Evolutionary conservation across 2,113 vertebrate species (phyloP), one percentile per base, ranked within the genome.

Genomic region (Podocnemis expansa): DNA sequence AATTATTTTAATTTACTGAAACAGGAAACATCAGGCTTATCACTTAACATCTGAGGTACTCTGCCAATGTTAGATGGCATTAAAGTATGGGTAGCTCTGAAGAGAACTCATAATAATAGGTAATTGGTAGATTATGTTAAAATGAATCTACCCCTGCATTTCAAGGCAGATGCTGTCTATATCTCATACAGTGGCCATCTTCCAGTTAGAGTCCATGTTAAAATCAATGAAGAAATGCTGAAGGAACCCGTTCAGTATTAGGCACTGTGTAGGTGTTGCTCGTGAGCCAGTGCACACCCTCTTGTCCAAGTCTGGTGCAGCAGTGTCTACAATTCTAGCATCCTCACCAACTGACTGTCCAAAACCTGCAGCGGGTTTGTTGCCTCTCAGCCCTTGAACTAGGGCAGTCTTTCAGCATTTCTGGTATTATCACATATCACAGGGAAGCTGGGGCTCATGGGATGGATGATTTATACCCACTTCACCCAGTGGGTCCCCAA

Each of bases 21-120:
- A 41, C 38, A 83, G 81, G 25, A 94, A 79, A 56, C 80, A 84
- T 27, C 54, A 89, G 14, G 11, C 38, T 31, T 89, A 87, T 85
- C 24, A 91, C 4, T 80, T 54, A 76, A 86, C 89, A 29, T 81
- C 83, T 47, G 63, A 84, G 73, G 24, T 84, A 24, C 54, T 34
- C 58, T 55, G n/a, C 16, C 82, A 88, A 89, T 96, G 93, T 85
- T 21, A 87, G 60, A 82, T 55, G 73, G n/a, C 78, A 93, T 87
- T 88, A 27, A 87, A 84, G 25, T 88, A 82, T 16, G 88, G 55
- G 11, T 24, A 29, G 11, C 51, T 47, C 87, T 79, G 63, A 97
- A 94, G 7, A 96, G 91, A 91, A 4, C 4, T 27, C 0, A 27
- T 82, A 87, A 84, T 11, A 88, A 56, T 85, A 16, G 9, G 25